Conservation (phyloP, 2,888 invertebrate species). For the Xestia c-nigrum region DNA sequence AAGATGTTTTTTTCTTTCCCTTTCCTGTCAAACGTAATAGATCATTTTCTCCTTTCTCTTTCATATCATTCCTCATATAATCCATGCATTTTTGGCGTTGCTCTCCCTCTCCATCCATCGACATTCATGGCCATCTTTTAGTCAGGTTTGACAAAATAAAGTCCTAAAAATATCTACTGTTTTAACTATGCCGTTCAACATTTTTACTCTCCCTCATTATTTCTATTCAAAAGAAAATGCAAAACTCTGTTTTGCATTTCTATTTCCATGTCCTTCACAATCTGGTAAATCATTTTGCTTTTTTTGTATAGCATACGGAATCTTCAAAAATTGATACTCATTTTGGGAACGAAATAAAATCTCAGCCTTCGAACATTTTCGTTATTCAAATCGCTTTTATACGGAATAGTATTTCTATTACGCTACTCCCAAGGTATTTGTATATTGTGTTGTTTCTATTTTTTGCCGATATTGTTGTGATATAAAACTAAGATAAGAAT, state of each 20-base stretch:
- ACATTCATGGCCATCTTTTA: too few relatives aligned
- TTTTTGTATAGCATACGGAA: not conserved
- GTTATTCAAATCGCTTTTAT: constrained; percentile 54
- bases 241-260: constrained; percentile 25
- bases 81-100: too few relatives aligned
- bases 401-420: constrained; percentile 40
- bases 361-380: constrained; percentile 1
- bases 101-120: too few relatives aligned
- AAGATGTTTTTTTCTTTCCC: too few relatives aligned
- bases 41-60: too few relatives aligned
- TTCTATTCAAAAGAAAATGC: constrained; percentile 11
- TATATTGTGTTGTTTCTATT: not conserved
- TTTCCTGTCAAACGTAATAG: too few relatives aligned
- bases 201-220: not conserved
- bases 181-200: not conserved
- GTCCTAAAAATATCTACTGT: not conserved
- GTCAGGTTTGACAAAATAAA: too few relatives aligned
- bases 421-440: constrained; percentile 12
- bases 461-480: not conserved
- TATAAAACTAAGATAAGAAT: not conserved
- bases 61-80: too few relatives aligned
- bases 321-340: not conserved
- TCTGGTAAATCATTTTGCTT: constrained; percentile 11
- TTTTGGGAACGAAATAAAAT: constrained; percentile 26
- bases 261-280: constrained; percentile 5